These are phyloP conservation scores for Anabas testudineus DNA, from an alignment of 2,797 vertebrate genomes.

Conservation along the genomic window DNA sequence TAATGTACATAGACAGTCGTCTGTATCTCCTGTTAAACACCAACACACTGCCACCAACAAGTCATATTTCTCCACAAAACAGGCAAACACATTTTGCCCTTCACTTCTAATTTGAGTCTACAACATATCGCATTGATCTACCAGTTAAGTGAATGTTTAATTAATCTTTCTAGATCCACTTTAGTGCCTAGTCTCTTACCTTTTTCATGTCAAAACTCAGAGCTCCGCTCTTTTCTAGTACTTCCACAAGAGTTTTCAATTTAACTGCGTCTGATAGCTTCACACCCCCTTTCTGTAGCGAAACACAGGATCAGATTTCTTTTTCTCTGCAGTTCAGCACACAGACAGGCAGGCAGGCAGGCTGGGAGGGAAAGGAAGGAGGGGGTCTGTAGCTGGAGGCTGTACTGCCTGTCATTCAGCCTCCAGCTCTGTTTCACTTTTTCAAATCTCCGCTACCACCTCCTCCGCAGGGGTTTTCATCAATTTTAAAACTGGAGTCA, in stretches of 20 bases:
- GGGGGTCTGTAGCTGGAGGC: conserved; percentile 64
- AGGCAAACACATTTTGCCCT: conserved; percentile 4
- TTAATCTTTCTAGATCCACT: conserved; percentile 8
- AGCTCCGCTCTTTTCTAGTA: conserved; percentile 71
- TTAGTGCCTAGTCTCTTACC: conserved; percentile 74
- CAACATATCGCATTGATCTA: conserved; percentile 1
- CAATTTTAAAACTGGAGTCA: conserved; percentile 43
- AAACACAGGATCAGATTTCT: conserved; percentile 81
- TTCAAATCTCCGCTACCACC: conserved; percentile 30
- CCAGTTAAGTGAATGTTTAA: conserved; percentile 23
- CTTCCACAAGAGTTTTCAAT: conserved; percentile 80
- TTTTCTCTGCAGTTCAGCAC: conserved; percentile 67
- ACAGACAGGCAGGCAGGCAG: conserved; percentile 44
- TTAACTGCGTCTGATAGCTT: conserved; percentile 77
- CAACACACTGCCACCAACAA: not conserved
- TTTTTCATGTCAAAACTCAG: conserved; percentile 68
- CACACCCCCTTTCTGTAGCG: conserved; percentile 79
- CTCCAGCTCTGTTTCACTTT: conserved; percentile 62
- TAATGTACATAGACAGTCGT: not conserved
- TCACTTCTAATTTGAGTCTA: not conserved
- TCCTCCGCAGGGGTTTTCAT: conserved; percentile 32
- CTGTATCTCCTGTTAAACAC: conserved; percentile 10
- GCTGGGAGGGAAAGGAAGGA: conserved; percentile 32
- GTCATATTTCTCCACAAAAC: conserved; percentile 24
- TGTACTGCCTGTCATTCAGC: conserved; percentile 65